Evolutionary conservation across 2,113 vertebrate species (phyloP), one percentile per base, ranked within the genome.

Genomic region (Rhabdornis inornatus): DNA sequence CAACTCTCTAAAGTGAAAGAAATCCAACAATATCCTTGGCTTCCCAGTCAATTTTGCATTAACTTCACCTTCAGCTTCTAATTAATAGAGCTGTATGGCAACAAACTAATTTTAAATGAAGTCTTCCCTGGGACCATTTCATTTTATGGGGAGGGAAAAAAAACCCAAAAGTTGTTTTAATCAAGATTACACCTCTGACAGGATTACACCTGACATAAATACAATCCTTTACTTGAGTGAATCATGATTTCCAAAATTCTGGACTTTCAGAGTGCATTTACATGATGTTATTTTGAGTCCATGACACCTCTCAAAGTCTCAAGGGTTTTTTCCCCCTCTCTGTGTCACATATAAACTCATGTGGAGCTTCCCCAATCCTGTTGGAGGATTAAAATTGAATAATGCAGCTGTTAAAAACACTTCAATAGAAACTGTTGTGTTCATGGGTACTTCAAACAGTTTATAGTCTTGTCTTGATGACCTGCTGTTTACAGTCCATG

Each of bases 181-280:
- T 83, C 63, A 70, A 92, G 64, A 74, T 83, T 88, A 75, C 23
- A 80, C 64, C 42, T 61, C 81, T 90, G 94, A 89, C 87, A 84
- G 75, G 61, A 95, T 91, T 69, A 84, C 39, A 91, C 57, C 42
- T 35, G 33, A 95, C 78, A 96, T 75, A 92, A 94, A 83, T 30
- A 39, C 59, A 80, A 77, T 70, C 75, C 83, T 85, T 75, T 55
- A 70, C 33, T 22, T 28, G 63, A 88, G 82, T 60, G 68, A 88
- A 90, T 55, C 55, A 79, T 44, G 44, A 91, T 95, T 85, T 88
- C 66, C 50, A 39, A 71, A 96, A 80, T 71, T 35, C 47, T 0
- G 0, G 56, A 44, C 50, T 85, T 91, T 93, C 71, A 59, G 42
- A 90, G 53, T 1, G 0, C 17, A 83, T 71, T 28, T 78, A 70